phyloP scores from a whole-genome alignment of 1,140 invertebrate species.

The Zaprionus inermis region DNA sequence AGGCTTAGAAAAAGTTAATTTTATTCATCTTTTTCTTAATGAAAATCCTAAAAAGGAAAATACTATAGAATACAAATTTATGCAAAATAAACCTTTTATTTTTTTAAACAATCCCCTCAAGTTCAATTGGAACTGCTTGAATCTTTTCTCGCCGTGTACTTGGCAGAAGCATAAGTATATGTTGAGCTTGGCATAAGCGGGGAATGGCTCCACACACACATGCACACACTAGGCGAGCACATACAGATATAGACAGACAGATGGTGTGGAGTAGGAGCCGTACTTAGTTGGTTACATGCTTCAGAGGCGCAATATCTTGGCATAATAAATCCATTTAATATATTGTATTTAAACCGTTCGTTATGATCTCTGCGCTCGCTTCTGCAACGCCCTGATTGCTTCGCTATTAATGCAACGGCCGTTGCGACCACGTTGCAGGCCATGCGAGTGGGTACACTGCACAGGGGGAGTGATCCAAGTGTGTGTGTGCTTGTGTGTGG shows the following conservation, averaged over 20 bases:
- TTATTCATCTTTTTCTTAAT: too few relatives aligned
- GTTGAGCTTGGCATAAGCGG: background rate
- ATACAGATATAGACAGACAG: background rate
- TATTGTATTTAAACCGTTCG: slow-evolving; percentile 80
- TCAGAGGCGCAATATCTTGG: slow-evolving; percentile 67
- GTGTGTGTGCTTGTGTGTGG: background rate
- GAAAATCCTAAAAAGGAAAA: too few relatives aligned
- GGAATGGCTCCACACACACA: background rate
- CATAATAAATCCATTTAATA: slow-evolving; percentile 81
- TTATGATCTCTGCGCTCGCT: slow-evolving; percentile 78
- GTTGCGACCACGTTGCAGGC: slow-evolving; percentile 42
- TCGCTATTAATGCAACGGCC: slow-evolving; percentile 77
- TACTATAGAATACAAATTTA: too few relatives aligned
- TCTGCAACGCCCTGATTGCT: slow-evolving; percentile 80
- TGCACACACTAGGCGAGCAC: background rate
- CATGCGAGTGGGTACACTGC: background rate
- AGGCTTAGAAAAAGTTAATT: too few relatives aligned
- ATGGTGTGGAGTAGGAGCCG: slow-evolving; percentile 8
- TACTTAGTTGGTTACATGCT: slow-evolving; percentile 14
- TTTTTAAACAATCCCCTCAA: background rate
- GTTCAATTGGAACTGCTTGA: background rate
- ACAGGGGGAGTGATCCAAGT: background rate
- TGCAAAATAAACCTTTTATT: background rate
- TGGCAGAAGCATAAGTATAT: background rate
- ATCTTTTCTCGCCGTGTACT: background rate